Evolutionary conservation across 2,113 vertebrate species (phyloP).

Genomic region (Odocoileus virginianus): DNA sequence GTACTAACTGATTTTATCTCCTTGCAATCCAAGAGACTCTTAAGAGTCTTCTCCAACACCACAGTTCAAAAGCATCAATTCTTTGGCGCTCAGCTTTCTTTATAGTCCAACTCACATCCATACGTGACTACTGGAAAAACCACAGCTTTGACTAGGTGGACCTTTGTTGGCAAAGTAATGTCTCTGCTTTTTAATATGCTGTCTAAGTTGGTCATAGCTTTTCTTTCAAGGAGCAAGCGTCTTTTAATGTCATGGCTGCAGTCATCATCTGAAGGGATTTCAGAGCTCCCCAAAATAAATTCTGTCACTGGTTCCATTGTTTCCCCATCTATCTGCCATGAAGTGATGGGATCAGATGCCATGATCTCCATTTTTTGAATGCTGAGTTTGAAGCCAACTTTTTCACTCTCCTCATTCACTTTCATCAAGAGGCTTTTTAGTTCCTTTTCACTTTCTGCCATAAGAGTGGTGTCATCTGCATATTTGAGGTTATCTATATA

Average conservation of each 20-base stretch:
- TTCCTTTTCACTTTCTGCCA: neutral
- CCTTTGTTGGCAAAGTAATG: neutral
- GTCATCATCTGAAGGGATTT: neutral
- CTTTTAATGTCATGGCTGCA: neutral
- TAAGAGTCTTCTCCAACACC: neutral
- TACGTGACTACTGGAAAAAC: neutral
- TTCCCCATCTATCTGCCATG: neutral
- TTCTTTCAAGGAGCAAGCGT: neutral
- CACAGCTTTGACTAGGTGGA: neutral
- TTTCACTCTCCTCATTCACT: neutral
- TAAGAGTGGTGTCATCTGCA: neutral
- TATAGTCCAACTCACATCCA: neutral
- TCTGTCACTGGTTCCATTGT: neutral
- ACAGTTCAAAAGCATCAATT: neutral
- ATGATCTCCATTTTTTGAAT: neutral
- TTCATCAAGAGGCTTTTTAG: neutral
- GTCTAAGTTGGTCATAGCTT: neutral
- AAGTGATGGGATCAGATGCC: neutral
- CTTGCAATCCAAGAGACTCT: neutral
- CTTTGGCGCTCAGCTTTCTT: neutral
- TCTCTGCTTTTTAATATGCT: neutral
- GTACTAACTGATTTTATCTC: neutral
- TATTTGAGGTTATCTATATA: neutral
- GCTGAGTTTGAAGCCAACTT: neutral
- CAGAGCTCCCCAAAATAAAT: neutral